Base-by-base conservation (phyloP, 2,113 vertebrate genomes). In the Echinops telfairi region DNA sequence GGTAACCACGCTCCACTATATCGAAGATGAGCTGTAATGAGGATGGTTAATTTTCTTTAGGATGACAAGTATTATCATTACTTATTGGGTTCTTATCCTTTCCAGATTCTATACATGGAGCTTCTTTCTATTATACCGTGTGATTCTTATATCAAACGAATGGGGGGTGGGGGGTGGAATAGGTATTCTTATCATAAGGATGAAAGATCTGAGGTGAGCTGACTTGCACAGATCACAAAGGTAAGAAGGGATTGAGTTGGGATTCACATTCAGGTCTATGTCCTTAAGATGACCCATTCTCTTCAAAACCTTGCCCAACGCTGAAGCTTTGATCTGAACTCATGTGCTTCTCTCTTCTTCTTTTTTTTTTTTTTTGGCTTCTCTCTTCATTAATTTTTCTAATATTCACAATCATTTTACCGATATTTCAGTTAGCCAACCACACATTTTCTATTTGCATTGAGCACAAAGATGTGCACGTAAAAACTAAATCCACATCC, bases 41-140 rank as follows among this genome's bases (percentile, higher is more conserved):
- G 12, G 22, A 83, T 38, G 19, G 85, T 53, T n/a, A 27, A 78
- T 53, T 53, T 53, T 8, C 3, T 89, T 91, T 66, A 40, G 19
- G 17, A 22, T 43, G 60, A 66, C 80, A 58, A 3, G 20, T 66
- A 80, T 76, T 68, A 89, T 91, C 19, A 29, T 73, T 57, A 78
- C 40, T 6, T 84, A 33, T 38, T 82, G 22, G 91, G 29, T 94
- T 9, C 25, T 93, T 68, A n/a, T 64, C 10, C 86, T 89, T 92
- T 84, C 27, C 12, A 87, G 53, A 38, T 2, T 23, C 4, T 36
- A 47, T 91, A 58, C 40, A 71, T 53, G 15, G 27, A 88, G 9
- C 15, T 53, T 84, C n/a, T 10, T 73, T 76, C 82, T 29, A 70
- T 88, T 73, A 92, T 78, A 53, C 53, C 43, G 15, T 91, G 60